Base-by-base conservation (phyloP, 2,797 vertebrate species). In the Enteromius radiatus region DNA sequence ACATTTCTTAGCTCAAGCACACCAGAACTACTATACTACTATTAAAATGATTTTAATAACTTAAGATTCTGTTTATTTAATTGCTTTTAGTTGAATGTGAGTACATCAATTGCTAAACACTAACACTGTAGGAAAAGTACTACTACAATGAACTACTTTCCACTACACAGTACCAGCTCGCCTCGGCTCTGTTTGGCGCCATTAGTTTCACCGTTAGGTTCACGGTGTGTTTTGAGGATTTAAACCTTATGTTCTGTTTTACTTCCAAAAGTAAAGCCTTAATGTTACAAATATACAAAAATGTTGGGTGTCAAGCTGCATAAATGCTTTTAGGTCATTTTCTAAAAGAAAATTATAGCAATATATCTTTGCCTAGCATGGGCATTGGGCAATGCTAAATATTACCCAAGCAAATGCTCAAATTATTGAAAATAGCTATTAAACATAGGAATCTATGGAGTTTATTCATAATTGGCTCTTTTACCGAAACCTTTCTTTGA, bases 1-100 rank as follows among this genome's bases (percentile, higher is more conserved):
- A 74, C 36, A 73, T 76, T 81, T 54, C 28, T 52, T 17, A 59
- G 68, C 64, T 74, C 31, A 71, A 59, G 49, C 64, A 26, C 33
- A 69, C 28, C 52, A 43, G 21, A 43, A 52, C 21, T 26, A 56
- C 75, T 78, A 33, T 7, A 26, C 76, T 71, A 9, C 8, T 15
- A n/a, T n/a, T n/a, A n/a, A n/a, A n/a, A n/a, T n/a, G n/a, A n/a
- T 79, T 28, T 76, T 67, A 10, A 9, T 41, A 6, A 33, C 52
- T 43, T 56, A 41, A 43, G 52, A 68, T 12, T 65, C 12, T 4
- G 7, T 49, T 61, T n/a, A 38, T 52, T 64, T 26, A 52, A 75
- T 78, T 70, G 38, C 63, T 82, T 67, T 59, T 47, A 33, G 9
- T 28, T 78, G 3, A 74, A 78, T 69, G 56, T 1, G 36, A 78